Evolutionary conservation across 2,113 vertebrate genomes (phyloP).

Genomic region (Laticauda laticaudata): DNA sequence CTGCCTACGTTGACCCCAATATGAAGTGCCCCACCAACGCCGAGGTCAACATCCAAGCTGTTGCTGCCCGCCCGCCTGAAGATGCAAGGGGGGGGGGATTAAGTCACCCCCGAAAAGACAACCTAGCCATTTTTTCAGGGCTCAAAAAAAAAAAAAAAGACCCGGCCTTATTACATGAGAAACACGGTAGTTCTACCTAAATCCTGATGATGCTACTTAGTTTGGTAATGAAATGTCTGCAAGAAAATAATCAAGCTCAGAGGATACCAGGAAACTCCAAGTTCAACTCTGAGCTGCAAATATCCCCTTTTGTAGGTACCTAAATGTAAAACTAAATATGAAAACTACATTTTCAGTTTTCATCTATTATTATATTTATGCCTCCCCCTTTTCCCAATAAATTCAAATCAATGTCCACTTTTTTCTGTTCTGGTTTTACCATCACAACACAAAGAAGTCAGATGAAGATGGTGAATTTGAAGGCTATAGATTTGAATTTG

Average conservation of each 20-base stretch:
- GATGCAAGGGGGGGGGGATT: no score
- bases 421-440: not conserved
- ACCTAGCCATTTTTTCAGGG: no score
- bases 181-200: not conserved
- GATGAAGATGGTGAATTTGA: not conserved
- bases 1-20: no score
- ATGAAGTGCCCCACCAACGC: no score
- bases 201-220: not conserved
- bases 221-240: not conserved
- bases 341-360: not conserved
- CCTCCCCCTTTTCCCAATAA: not conserved
- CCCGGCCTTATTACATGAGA: no score
- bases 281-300: not conserved
- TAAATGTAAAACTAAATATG: not conserved
- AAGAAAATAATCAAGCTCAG: not conserved
- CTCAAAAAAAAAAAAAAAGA: no score
- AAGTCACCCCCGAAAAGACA: no score
- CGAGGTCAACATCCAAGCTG: no score
- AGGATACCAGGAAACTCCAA: not conserved
- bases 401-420: not conserved
- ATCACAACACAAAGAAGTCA: not conserved
- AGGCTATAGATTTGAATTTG: not conserved
- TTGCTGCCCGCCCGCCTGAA: no score
- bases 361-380: not conserved
- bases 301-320: not conserved